Evolutionary conservation across 1,140 invertebrate species (phyloP), one percentile per base, ranked within the genome.

Genomic region (Penaeus indicus): DNA sequence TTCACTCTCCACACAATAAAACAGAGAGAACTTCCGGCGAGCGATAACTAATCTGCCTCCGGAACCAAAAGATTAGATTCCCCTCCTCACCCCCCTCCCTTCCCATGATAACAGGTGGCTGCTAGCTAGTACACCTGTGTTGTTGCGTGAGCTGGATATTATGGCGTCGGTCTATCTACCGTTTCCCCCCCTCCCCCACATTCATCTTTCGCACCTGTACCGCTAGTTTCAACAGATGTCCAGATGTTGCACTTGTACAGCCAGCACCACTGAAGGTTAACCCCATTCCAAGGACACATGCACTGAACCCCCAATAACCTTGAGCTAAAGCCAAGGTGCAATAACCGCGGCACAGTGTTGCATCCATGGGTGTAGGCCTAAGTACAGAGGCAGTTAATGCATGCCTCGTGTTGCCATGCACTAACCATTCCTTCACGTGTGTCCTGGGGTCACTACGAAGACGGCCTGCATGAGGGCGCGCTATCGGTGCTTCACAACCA

Each of bases 371-470:
- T 54, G 54, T 54, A 54, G 54, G 54, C 54, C 54, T 54, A 54
- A 10, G 54, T 13, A 54, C 16, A 54, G 54, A 54, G 54, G 18
- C 67, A 72, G 32, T 22, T 8, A 19, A 32, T 72, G 67, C 67
- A 72, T 54, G 54, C 54, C 54, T 54, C 54, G 54, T 54, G 54
- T 54, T 54, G 54, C 54, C 54, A 54, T 54, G 54, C 54, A 84
- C 82, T 84, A 47, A 84, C 82, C 82, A 84, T 84, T 84, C 82
- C 82, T 69, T 64, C 64, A 54, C 54, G 54, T 54, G 32, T 32
- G 32, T 32, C 67, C 32, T 32, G 67, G n/a, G 67, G 67, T 72
- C 67, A 72, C 67, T 19, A 72, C 32, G 32, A 19, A 32, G n/a
- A 72, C 18, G 67, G 18, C 67, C n/a, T 32, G 67, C 32, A 72